Evolutionary conservation across 2,113 vertebrate genomes (phyloP).

Genomic region (Burhinus bistriatus): DNA sequence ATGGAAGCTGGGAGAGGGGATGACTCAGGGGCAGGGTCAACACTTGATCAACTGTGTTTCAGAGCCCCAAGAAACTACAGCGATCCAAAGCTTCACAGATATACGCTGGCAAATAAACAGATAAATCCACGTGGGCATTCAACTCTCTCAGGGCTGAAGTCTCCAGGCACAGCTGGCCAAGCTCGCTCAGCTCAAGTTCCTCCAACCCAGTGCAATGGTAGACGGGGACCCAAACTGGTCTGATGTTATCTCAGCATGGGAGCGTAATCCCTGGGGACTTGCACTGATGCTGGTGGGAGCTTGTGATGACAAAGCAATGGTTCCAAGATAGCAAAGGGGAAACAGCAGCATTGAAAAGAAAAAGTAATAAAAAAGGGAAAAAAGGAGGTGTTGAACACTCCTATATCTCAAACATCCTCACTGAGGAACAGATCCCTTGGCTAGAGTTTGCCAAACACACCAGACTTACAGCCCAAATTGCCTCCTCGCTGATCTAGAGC

Average conservation of each 20-base stretch:
- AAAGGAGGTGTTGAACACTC: neutral
- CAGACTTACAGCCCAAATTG: neutral
- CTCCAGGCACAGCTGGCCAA: neutral
- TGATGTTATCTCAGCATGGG: neutral
- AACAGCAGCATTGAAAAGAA: neutral
- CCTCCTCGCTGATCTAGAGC: neutral
- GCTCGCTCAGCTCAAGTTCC: neutral
- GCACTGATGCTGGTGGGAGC: neutral
- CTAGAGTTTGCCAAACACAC: neutral
- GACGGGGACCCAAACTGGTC: neutral
- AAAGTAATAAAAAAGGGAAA: neutral
- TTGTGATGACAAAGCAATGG: neutral
- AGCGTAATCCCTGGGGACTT: neutral
- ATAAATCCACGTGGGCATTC: neutral
- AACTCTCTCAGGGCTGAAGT: neutral
- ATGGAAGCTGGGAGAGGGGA: fast-evolving
- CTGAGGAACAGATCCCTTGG: neutral
- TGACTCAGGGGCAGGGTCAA: neutral
- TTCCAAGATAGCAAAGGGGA: neutral
- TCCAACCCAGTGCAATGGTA: neutral
- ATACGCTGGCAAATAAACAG: neutral
- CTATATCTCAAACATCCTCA: neutral
- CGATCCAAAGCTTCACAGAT: neutral
- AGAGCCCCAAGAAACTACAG: neutral
- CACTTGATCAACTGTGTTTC: neutral